phyloP scores from a whole-genome alignment of 2,888 invertebrate genomes.

The Cryptus armator region DNA sequence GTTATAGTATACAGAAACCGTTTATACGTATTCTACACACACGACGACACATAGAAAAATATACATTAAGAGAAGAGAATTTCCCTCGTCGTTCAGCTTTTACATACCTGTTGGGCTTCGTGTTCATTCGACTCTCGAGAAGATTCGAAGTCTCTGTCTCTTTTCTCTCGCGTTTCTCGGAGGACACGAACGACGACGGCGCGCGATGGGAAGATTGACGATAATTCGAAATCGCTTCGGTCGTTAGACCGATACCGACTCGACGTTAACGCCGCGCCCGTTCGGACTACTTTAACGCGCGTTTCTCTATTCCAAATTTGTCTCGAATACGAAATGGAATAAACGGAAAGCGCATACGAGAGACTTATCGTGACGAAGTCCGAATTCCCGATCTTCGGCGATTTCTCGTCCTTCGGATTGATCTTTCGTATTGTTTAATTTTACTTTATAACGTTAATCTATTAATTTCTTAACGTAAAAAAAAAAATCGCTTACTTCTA shows the following conservation, averaged over 20 bases:
- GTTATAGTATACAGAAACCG: conserved; percentile 8
- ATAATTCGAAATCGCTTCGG: conserved; percentile 76
- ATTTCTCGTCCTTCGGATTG: not conserved
- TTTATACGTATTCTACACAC: conserved; percentile 6
- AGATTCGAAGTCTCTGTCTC: not conserved
- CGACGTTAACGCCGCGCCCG: conserved; percentile 66
- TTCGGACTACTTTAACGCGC: not conserved
- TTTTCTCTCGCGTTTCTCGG: conserved; percentile 12
- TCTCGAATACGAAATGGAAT: not conserved
- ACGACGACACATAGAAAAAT: conserved; percentile 5
- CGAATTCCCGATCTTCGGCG: not conserved
- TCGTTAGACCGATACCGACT: conserved; percentile 71
- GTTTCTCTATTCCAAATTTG: not conserved
- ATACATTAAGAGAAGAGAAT: conserved; percentile 44
- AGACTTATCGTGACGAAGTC: not conserved
- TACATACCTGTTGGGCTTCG: conserved; percentile 54
- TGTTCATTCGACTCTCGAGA: conserved; percentile 25
- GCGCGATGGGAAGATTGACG: conserved; percentile 75
- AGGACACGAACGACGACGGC: conserved; percentile 19
- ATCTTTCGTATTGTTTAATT: not conserved
- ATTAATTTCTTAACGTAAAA: too few relatives aligned
- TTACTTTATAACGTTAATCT: not conserved
- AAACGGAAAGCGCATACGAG: not conserved
- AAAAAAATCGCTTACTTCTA: too few relatives aligned
- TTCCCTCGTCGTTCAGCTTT: conserved; percentile 58